phyloP scores from a whole-genome alignment of 2,113 vertebrate genomes.

The Podiceps cristatus region DNA sequence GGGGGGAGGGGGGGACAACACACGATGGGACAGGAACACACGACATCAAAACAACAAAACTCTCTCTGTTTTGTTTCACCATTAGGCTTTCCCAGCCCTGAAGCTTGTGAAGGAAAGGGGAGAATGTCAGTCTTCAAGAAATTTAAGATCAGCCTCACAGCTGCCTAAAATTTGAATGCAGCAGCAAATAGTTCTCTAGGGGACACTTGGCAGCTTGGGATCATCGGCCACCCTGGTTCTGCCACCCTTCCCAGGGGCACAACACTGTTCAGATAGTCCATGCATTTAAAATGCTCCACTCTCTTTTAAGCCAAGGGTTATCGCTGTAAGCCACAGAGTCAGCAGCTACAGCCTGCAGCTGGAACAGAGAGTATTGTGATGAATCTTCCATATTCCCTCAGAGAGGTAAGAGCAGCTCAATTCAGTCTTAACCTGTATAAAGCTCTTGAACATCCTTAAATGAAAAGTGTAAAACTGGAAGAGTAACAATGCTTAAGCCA shows the following conservation, averaged over 20 bases:
- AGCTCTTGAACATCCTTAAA: not conserved
- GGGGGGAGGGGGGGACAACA: too few species aligned
- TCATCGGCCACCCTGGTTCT: rapidly evolving
- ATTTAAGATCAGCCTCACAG: not conserved
- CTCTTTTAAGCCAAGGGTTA: not conserved
- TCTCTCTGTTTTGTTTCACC: not conserved
- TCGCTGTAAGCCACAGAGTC: not conserved
- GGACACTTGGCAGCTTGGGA: not conserved
- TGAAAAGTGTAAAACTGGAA: not conserved
- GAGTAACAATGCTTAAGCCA: not conserved
- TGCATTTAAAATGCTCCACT: not conserved
- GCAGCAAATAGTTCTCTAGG: not conserved
- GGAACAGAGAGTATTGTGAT: not conserved
- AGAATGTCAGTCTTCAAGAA: not conserved
- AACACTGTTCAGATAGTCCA: not conserved
- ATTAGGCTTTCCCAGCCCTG: not conserved
- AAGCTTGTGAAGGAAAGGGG: not conserved
- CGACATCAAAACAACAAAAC: too few species aligned
- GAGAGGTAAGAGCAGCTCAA: not conserved
- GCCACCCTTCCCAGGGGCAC: not conserved
- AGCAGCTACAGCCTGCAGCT: not conserved
- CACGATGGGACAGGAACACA: too few species aligned
- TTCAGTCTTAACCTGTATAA: not conserved
- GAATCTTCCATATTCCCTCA: not conserved
- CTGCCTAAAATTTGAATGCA: not conserved